phyloP scores from a whole-genome alignment of 1,140 invertebrate species.

The Procambarus virginalis region DNA sequence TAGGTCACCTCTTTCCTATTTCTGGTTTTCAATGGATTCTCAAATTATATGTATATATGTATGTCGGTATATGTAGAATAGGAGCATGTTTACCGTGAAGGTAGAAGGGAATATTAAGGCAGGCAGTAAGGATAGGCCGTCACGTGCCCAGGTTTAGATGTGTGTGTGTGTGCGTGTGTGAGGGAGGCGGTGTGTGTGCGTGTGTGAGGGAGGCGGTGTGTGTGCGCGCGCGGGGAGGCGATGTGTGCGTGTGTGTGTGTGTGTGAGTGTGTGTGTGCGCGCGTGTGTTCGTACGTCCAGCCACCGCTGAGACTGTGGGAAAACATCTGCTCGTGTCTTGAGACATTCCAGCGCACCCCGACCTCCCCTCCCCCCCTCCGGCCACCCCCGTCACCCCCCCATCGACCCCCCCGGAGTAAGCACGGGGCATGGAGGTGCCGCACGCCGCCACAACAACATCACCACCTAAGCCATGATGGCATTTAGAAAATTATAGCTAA shows the following conservation, averaged over 20 bases:
- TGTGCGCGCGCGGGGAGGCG: slow-evolving; percentile 33
- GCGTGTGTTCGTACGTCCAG: slow-evolving; percentile 54
- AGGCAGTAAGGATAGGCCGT: slow-evolving; percentile 32
- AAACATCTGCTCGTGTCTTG: slow-evolving; percentile 68
- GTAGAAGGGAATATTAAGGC: not conserved
- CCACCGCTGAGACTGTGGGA: slow-evolving; percentile 62
- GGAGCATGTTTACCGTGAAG: slow-evolving; percentile 18
- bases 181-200: too few relatives aligned
- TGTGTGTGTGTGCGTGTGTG: slow-evolving; percentile 32
- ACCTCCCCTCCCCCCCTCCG: not conserved
- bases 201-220: slow-evolving; percentile 35
- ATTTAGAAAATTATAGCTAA: too few relatives aligned
- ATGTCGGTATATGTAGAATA: not conserved
- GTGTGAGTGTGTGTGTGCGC: too few relatives aligned
- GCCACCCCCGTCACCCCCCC: slow-evolving; percentile 3
- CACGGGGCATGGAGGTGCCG: slow-evolving; percentile 61
- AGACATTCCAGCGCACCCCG: slow-evolving; percentile 66
- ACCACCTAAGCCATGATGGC: too few relatives aligned
- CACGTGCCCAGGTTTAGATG: slow-evolving; percentile 58
- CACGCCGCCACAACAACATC: not conserved
- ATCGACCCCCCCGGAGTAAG: slow-evolving; percentile 35
- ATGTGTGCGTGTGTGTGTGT: slow-evolving; percentile 18
- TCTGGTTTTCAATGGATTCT: too few relatives aligned
- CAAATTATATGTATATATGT: too few relatives aligned
- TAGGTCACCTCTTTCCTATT: not conserved